phyloP scores from a whole-genome alignment of 2,797 vertebrate genomes.

The Cirrhinus mrigala region DNA sequence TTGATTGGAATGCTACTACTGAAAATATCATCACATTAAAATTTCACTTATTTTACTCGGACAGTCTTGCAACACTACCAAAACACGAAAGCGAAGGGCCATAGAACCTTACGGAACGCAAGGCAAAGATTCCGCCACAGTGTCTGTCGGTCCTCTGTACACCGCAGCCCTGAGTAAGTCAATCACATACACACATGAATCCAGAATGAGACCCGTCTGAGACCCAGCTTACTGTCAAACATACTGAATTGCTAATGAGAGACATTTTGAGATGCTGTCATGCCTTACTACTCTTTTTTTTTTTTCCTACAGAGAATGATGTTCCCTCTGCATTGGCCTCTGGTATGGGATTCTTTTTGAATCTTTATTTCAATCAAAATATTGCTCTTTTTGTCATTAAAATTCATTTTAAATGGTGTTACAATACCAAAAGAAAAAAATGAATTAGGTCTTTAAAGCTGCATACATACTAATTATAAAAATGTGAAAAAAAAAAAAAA shows the following conservation, averaged over 20 bases:
- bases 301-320: constrained; percentile 31
- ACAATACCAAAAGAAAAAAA: background rate
- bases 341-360: constrained; percentile 41
- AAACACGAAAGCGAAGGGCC: constrained; percentile 66
- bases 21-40: background rate
- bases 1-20: background rate
- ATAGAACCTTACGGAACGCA: constrained; percentile 67
- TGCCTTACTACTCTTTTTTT: constrained; percentile 15
- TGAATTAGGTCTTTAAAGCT: background rate
- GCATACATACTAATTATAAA: background rate
- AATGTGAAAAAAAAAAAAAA: background rate
- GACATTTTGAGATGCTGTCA: background rate
- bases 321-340: constrained; percentile 40
- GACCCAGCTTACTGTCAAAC: background rate
- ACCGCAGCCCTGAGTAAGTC: constrained; percentile 58
- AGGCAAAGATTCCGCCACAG: constrained; percentile 67
- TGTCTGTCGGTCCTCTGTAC: constrained; percentile 76
- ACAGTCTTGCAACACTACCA: constrained; percentile 68
- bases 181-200: background rate
- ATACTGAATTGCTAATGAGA: background rate
- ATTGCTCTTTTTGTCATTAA: background rate
- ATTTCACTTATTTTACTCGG: constrained; percentile 12
- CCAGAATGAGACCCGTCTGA: background rate
- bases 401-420: background rate
- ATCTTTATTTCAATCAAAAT: constrained; percentile 1